Percentiles rank a stretch among this genome's conserved stretches.
Conservation (phyloP, 2,888 invertebrate genomes). For the Aspidiotus destructor region DNA sequence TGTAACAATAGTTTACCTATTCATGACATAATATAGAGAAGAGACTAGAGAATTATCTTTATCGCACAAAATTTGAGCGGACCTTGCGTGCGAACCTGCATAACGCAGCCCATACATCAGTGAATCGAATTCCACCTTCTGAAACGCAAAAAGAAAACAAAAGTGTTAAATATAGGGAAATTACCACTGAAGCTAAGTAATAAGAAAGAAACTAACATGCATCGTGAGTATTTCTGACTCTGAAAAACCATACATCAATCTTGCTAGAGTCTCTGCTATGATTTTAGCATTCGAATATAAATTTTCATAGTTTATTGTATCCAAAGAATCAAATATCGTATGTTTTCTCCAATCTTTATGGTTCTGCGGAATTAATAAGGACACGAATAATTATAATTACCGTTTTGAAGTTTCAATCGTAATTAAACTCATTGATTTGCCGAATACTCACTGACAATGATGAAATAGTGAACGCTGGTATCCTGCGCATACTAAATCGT, state of each 20-base stretch:
- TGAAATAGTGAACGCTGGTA: conserved; percentile 87
- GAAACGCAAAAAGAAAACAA: conserved; percentile 38
- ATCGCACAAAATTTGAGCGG: conserved; percentile 60
- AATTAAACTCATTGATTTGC: not conserved
- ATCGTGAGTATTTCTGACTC: conserved; percentile 27
- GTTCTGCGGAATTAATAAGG: conserved; percentile 44
- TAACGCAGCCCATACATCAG: conserved; percentile 67
- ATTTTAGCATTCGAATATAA: conserved; percentile 59
- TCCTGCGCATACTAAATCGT: conserved; percentile 79
- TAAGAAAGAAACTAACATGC: conserved; percentile 16
- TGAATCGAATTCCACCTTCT: conserved; percentile 66
- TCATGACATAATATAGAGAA: conserved; percentile 60
- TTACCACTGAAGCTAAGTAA: not conserved
- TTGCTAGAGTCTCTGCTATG: conserved; percentile 75
- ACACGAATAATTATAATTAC: not conserved
- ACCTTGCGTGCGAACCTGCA: conserved; percentile 60
- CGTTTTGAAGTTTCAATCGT: not conserved
- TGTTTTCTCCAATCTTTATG: conserved; percentile 54
- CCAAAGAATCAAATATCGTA: conserved; percentile 55
- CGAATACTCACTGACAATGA: conserved; percentile 49
- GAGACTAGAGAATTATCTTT: conserved; percentile 58
- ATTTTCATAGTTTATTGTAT: conserved; percentile 49
- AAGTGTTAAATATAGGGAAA: conserved; percentile 21
- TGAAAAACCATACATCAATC: conserved; percentile 58
- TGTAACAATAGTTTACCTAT: conserved; percentile 40